Percentiles rank a stretch among this genome's conserved stretches.
These are phyloP conservation scores for Podargus strigoides DNA, from an alignment of 2,797 vertebrate species.

Conservation along the genomic window DNA sequence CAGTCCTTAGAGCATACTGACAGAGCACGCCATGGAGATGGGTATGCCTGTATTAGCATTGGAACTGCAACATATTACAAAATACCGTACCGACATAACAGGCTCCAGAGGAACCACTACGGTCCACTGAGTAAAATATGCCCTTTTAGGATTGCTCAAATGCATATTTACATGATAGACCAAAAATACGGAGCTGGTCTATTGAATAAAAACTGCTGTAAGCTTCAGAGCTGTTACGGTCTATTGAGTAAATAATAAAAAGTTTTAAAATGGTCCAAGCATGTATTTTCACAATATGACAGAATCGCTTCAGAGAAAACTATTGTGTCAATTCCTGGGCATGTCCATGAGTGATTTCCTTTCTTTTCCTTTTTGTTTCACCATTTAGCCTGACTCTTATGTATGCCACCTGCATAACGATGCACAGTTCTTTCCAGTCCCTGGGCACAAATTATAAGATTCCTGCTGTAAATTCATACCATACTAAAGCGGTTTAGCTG, in stretches of 20 bases:
- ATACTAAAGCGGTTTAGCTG: neutral
- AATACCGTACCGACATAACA: neutral
- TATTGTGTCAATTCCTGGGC: neutral
- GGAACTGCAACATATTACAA: neutral
- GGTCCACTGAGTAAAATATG: neutral
- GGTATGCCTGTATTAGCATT: neutral
- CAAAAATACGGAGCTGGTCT: neutral
- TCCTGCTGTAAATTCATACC: neutral
- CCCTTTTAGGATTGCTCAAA: neutral
- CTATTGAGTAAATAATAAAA: neutral
- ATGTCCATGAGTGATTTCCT: neutral
- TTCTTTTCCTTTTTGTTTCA: neutral
- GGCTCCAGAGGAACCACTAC: neutral
- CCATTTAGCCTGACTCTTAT: neutral
- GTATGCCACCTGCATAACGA: neutral
- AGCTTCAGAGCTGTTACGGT: neutral
- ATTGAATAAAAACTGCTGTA: neutral
- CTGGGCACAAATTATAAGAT: neutral
- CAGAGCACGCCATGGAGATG: neutral
- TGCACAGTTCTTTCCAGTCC: neutral
- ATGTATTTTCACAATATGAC: neutral
- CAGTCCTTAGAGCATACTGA: neutral
- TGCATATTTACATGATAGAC: neutral
- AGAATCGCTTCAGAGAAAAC: neutral
- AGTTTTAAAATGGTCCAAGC: neutral